Conservation (phyloP, 2,888 invertebrate genomes). For the Agonopterix subpropinquella region DNA sequence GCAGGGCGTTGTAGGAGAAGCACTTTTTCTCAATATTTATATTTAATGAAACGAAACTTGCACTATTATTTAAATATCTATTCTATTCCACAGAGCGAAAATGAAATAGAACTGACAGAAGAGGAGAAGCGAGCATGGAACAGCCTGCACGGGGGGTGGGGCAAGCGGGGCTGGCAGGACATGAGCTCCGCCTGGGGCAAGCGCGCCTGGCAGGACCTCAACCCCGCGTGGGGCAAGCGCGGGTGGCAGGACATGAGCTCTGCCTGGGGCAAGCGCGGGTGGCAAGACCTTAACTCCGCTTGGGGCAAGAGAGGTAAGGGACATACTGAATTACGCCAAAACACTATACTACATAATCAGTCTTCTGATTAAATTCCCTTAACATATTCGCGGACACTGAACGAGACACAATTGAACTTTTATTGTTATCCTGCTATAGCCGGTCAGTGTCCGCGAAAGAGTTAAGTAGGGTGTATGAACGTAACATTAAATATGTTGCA, state of each 20-base stretch:
- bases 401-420: too few species aligned
- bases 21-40: too few species aligned
- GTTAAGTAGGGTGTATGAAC: too few species aligned
- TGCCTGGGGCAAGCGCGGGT: constrained; percentile 76
- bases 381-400: too few species aligned
- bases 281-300: constrained; percentile 70
- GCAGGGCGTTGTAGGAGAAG: too few species aligned
- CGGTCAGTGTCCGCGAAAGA: too few species aligned
- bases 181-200: constrained; percentile 76
- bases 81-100: constrained; percentile 44
- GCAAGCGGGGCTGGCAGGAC: constrained; percentile 74
- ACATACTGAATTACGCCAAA: constrained; percentile 27
- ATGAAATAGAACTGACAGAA: constrained; percentile 64
- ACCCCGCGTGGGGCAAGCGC: constrained; percentile 69
- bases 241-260: constrained; percentile 70
- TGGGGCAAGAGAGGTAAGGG: constrained; percentile 76
- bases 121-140: constrained; percentile 79
- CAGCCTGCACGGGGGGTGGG: constrained; percentile 72
- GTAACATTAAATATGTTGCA: too few species aligned
- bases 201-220: constrained; percentile 72
- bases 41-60: too few species aligned
- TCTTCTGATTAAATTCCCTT: too few species aligned
- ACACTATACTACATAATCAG: constrained; percentile 28
- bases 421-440: too few species aligned
- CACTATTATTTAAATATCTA: constrained; percentile 1